phyloP scores from a whole-genome alignment of 1,140 invertebrate species.

The Eriosoma lanigerum region DNA sequence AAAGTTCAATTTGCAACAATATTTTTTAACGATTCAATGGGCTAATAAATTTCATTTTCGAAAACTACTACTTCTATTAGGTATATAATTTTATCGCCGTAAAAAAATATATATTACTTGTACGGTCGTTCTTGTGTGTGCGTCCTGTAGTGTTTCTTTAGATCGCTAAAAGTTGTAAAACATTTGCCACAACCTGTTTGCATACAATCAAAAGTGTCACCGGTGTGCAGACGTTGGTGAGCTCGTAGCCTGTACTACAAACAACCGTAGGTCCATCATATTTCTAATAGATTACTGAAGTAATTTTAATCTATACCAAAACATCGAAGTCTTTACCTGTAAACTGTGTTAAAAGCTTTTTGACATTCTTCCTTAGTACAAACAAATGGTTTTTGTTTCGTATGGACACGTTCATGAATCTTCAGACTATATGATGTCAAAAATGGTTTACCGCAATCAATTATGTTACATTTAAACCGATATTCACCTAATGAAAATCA shows the following conservation, averaged over 20 bases:
- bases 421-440: conserved; percentile 93
- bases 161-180: conserved; percentile 91
- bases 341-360: conserved; percentile 92
- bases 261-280: conserved; percentile 45
- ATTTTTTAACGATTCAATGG: too few species aligned
- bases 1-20: too few species aligned
- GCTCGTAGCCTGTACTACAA: conserved; percentile 73
- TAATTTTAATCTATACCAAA: conserved; percentile 28
- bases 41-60: too few species aligned
- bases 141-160: conserved; percentile 89
- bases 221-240: conserved; percentile 88
- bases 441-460: conserved; percentile 88
- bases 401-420: conserved; percentile 92
- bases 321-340: conserved; percentile 64
- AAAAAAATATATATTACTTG: conserved; percentile 66
- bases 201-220: conserved; percentile 93
- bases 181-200: conserved; percentile 81
- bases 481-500: conserved; percentile 74
- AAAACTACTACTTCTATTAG: too few species aligned
- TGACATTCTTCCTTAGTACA: conserved; percentile 76
- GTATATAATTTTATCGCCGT: too few species aligned
- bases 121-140: conserved; percentile 92
- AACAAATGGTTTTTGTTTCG: conserved; percentile 89
- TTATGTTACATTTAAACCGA: conserved; percentile 86
- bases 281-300: conserved; percentile 48